Evolutionary conservation across 1,140 invertebrate species (phyloP).

Genomic region (Heliconius hewitsoni): DNA sequence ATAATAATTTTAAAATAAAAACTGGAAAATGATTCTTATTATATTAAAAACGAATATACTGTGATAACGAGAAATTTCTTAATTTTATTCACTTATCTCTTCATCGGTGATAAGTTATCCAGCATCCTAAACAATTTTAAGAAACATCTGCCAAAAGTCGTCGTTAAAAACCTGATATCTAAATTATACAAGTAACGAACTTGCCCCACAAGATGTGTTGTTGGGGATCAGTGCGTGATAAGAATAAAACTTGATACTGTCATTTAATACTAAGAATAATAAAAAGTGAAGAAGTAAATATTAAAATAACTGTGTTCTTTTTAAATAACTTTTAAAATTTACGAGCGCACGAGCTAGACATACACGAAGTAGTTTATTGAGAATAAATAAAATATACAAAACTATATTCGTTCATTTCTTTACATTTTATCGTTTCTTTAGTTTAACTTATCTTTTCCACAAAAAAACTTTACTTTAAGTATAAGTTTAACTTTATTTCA

Average conservation of each 20-base stretch:
- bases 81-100: slow-evolving; percentile 43
- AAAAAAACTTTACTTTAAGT: too few species aligned
- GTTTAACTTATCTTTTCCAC: too few species aligned
- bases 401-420: not conserved
- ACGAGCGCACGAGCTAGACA: not conserved
- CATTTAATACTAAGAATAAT: not conserved
- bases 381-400: not conserved
- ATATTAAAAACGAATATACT: not conserved
- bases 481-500: not conserved
- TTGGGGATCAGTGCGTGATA: not conserved
- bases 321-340: not conserved
- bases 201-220: slow-evolving; percentile 19
- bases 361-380: not conserved
- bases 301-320: not conserved
- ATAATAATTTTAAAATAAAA: not conserved
- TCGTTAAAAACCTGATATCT: slow-evolving; percentile 38
- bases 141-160: slow-evolving; percentile 46
- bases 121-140: slow-evolving; percentile 14
- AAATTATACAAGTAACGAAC: slow-evolving; percentile 30
- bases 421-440: too few species aligned
- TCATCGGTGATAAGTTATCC: not conserved
- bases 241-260: slow-evolving; percentile 5
- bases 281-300: not conserved
- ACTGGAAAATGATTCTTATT: not conserved
- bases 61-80: slow-evolving; percentile 32